A percentile compares a stretch with the other conserved stretches of the same genome.
Evolutionary conservation across 37 sponge, comb jelly and placozoan species (phyloP).

Genomic region (Petrosia ficiformis): DNA sequence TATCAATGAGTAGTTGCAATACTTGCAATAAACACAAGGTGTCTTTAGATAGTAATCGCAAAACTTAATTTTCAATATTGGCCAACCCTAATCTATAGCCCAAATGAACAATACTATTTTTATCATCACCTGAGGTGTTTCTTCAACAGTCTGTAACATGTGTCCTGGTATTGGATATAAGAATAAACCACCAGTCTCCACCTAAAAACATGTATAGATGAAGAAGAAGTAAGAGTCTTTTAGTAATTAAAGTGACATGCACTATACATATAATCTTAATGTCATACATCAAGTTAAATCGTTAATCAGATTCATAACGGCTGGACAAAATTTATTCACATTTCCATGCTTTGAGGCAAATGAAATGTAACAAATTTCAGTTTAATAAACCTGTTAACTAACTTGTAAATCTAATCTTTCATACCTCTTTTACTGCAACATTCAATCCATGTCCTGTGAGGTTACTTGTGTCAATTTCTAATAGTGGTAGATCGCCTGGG

Average conservation of each 20-base stretch:
- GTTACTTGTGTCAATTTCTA: constrained; percentile 19
- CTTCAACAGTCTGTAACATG: constrained; percentile 80
- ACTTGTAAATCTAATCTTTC: no score
- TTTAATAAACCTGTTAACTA: no score
- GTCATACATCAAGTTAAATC: no score
- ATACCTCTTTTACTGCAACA: constrained; percentile 39
- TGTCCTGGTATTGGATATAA: constrained; percentile 75
- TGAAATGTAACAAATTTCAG: no score
- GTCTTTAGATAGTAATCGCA: no score
- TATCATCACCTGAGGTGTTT: constrained; percentile 76
- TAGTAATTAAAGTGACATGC: not conserved
- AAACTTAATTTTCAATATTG: no score
- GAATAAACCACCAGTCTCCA: constrained; percentile 72
- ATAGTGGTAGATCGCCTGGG: constrained; percentile 52
- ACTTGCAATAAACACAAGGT: not conserved
- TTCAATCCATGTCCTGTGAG: constrained; percentile 50
- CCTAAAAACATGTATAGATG: constrained; percentile 16
- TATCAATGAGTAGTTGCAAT: no score
- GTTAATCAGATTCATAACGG: no score
- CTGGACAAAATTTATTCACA: not conserved
- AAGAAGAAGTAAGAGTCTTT: not conserved
- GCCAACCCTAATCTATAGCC: no score
- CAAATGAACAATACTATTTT: not conserved
- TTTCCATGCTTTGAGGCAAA: no score
- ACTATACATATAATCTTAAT: not conserved